Percentiles rank a stretch among this genome's conserved stretches.
Conservation (phyloP, 2,888 invertebrate species). For the Epinotia bilunana region DNA sequence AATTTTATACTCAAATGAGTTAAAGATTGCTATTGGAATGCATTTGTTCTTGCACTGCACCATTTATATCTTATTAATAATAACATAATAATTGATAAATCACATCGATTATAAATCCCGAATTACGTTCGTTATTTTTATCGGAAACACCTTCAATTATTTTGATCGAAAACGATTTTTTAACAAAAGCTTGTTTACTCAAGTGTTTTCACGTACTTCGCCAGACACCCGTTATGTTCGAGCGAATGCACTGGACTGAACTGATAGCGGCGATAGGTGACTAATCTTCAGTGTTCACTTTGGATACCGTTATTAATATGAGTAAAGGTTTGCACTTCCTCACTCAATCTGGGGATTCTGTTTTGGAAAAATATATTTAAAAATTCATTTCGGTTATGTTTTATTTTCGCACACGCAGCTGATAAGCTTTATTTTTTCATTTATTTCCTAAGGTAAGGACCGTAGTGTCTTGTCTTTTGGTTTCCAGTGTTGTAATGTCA, state of each 20-base stretch:
- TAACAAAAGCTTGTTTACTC: not conserved
- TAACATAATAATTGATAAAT: not conserved
- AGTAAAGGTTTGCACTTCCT: not conserved
- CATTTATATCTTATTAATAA: not conserved
- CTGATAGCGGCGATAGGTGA: conserved; percentile 25
- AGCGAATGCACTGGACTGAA: conserved; percentile 10
- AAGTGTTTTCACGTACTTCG: not conserved
- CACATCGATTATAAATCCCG: not conserved
- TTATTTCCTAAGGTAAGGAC: too few species aligned
- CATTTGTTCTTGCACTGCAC: not conserved
- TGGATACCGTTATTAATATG: conserved; percentile 18
- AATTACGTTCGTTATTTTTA: not conserved
- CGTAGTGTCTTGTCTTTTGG: too few species aligned
- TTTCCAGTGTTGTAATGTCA: too few species aligned
- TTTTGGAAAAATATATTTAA: too few species aligned
- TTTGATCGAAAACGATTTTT: not conserved
- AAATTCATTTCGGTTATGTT: too few species aligned
- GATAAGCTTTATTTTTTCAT: too few species aligned
- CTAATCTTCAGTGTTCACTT: conserved; percentile 19
- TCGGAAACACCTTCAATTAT: not conserved
- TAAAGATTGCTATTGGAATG: not conserved
- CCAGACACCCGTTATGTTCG: not conserved
- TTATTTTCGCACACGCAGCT: too few species aligned
- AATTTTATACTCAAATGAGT: not conserved
- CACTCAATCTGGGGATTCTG: not conserved